Percentiles rank a stretch among this genome's conserved stretches.
Evolutionary conservation across 2,888 invertebrate genomes (phyloP).

Genomic region (Drosophila histrio): DNA sequence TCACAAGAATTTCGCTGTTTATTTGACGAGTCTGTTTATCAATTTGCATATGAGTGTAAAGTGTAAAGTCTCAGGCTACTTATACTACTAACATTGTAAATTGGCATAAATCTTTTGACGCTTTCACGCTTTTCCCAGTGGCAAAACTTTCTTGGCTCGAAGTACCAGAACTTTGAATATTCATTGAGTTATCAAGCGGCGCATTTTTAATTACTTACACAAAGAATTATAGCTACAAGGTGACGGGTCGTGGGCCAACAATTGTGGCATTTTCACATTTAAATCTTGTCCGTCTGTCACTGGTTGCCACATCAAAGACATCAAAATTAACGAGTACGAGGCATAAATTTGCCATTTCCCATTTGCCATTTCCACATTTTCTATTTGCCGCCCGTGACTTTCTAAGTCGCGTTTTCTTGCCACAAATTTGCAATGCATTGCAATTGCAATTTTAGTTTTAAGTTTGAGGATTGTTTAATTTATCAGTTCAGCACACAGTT

Average conservation of each 20-base stretch:
- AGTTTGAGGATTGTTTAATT: slow-evolving; percentile 70
- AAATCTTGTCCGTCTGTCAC: slow-evolving; percentile 47
- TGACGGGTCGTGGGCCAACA: slow-evolving; percentile 48
- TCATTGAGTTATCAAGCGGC: slow-evolving; percentile 60
- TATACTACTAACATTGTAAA: slow-evolving; percentile 30
- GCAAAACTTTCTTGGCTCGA: slow-evolving; percentile 22
- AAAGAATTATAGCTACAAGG: slow-evolving; percentile 62
- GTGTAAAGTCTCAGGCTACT: not conserved
- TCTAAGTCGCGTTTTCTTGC: slow-evolving; percentile 54
- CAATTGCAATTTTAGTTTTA: no score
- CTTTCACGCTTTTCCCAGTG: slow-evolving; percentile 47
- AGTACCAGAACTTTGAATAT: slow-evolving; percentile 54
- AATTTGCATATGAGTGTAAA: slow-evolving; percentile 62
- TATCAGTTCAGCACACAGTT: slow-evolving; percentile 75
- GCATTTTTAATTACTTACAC: slow-evolving; percentile 58
- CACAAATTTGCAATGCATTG: slow-evolving; percentile 71
- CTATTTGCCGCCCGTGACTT: slow-evolving; percentile 47
- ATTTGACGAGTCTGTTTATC: slow-evolving; percentile 11
- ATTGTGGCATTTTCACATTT: slow-evolving; percentile 40
- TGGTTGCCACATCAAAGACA: slow-evolving; percentile 74
- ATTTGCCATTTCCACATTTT: slow-evolving; percentile 8
- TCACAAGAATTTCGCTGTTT: slow-evolving; percentile 64
- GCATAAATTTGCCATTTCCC: slow-evolving; percentile 62
- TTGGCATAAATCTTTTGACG: slow-evolving; percentile 52
- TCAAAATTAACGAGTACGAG: slow-evolving; percentile 72